Conservation (phyloP, 2,888 invertebrate genomes). For the Ichneumoninae sp. region DNA sequence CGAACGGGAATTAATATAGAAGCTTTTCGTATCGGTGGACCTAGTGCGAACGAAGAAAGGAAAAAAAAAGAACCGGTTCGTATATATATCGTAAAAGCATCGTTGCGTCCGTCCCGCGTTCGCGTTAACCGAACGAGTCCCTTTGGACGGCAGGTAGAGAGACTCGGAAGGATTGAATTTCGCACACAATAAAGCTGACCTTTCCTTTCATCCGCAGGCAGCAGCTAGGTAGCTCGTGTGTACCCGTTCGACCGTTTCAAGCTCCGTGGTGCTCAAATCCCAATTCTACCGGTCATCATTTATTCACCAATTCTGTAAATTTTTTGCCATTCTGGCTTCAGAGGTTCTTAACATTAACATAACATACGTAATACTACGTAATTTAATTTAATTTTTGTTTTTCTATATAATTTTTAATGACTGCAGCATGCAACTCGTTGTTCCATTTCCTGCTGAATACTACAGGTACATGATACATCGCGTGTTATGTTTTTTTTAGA, state of each 20-base stretch:
- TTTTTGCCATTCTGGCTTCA: not conserved
- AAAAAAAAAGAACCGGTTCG: constrained; percentile 3
- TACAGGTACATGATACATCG: not conserved
- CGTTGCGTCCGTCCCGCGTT: constrained; percentile 38
- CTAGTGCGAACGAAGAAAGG: constrained; percentile 12
- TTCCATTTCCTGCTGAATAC: not conserved
- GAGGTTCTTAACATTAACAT: not conserved
- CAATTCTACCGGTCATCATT: not conserved
- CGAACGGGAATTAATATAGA: not conserved
- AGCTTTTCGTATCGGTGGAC: not conserved
- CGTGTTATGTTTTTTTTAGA: constrained; percentile 14
- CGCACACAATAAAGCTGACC: constrained; percentile 74
- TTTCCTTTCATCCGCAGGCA: constrained; percentile 68
- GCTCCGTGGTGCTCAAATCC: constrained; percentile 68
- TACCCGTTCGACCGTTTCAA: constrained; percentile 47
- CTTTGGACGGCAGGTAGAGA: constrained; percentile 66
- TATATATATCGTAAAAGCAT: constrained; percentile 31
- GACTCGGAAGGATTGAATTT: constrained; percentile 72
- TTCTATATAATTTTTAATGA: not conserved
- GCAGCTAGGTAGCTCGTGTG: constrained; percentile 36
- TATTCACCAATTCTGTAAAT: not conserved
- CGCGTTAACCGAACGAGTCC: constrained; percentile 58
- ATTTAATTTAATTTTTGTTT: not conserved
- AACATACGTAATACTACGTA: not conserved
- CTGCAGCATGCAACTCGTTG: not conserved